Evolutionary conservation across 92 coral and sea anemone genomes (phyloP), one percentile per base, ranked within the genome.

Genomic region (Porites evermanni): DNA sequence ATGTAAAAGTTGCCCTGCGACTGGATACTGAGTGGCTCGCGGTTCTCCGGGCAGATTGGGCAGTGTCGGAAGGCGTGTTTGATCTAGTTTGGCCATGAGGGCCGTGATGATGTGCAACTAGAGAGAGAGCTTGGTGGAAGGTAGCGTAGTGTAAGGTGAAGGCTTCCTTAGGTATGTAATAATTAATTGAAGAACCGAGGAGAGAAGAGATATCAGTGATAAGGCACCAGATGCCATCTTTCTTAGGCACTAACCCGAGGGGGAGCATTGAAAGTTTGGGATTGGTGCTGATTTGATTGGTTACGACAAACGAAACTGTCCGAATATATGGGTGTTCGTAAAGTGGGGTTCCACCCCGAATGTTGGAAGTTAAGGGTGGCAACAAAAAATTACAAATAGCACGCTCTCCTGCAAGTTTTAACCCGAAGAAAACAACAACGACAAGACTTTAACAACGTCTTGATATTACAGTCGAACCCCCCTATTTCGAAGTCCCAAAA

Each of bases 111-210:
- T 53, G 13, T 17, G 74, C 23, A 12, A 70, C 74, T 11, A 70
- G 14, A 44, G 72, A 32, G 21, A 54, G 10, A 13, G 60, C 60
- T 54, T 54, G 60, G 10, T 54, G 12, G 13, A 54, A 54, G 60
- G 60, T 67, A 67, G 72, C 72, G 12, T 67, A 67, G 13, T 67
- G 72, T 8, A 70, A 17, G 53, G 74, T 70, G 74, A 29, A 61
- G 4, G 29, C 74, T 53, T 70, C 53, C 38, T 70, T 70, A 26
- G 18, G 3, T 7, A 70, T 70, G 38, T 29, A 70, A 7, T 70
- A 18, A 11, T 70, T 32, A 8, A 70, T 67, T 10, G 72, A 67
- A 19, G 47, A 19, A n/a, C 72, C 50, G 11, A 2, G 72, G 29
- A 44, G 72, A 12, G 50, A 67, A 21, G 72, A 54, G 14, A 54